Evolutionary conservation across 2,888 invertebrate species (phyloP), one percentile per base, ranked within the genome.

Genomic region (Clusia tigrina): DNA sequence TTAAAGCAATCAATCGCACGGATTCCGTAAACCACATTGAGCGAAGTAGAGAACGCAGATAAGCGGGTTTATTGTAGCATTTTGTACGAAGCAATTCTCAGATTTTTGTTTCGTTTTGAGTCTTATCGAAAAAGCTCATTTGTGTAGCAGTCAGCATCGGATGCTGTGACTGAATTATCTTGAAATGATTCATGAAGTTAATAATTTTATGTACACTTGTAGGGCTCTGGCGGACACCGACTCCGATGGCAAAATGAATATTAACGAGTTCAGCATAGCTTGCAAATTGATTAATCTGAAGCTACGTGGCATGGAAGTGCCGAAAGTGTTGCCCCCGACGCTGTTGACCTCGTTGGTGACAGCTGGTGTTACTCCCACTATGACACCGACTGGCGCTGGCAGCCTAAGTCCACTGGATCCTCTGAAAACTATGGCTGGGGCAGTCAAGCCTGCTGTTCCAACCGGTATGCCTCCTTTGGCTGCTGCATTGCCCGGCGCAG

Each of bases 191-290:
- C n/a, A n/a, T n/a, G n/a, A n/a, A n/a, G n/a, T n/a, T n/a, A n/a
- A n/a, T n/a, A n/a, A n/a, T n/a, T n/a, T n/a, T 62, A 56, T 60
- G 32, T 54, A 51, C 37, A 52, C 24, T 62, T 81, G 76, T 83
- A 88, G 95, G 95, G 88, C 88, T 12, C 85, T 99, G 54, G 95
- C 98, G 1, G 99, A 99, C 83, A 92, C 96, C 53, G 95, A 98
- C 83, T 90, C 94, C 17, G 99, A 99, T 86, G 99, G 99, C 0
- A 95, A 95, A 85, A 90, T 99, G 88, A 94, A 98, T 78, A 89
- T 96, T 59, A 91, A 92, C 77, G 99, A 99, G 85, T 99, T 98
- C 84, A 96, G 96, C 70, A 95, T 99, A 74, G 98, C 99, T 55
- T 98, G 98, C 87, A 97, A 97, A 87, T 86, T 97, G 64, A 96